Percentiles rank a stretch among this genome's conserved stretches.
phyloP scores from a whole-genome alignment of 2,113 vertebrate genomes.

The Archilochus colubris region DNA sequence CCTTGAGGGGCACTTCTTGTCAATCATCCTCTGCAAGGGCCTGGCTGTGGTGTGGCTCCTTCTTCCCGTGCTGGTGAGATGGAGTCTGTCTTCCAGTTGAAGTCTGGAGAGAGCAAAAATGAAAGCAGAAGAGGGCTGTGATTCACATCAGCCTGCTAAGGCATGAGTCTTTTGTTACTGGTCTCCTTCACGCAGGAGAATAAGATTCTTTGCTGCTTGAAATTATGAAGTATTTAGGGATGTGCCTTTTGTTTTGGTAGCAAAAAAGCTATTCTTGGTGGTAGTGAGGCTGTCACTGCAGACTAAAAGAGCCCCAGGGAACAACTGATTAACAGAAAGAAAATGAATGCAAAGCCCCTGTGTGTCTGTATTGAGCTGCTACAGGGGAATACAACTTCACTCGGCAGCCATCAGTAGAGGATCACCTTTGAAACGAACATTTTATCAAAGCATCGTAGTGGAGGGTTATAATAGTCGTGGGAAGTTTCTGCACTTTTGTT shows the following conservation, averaged over 20 bases:
- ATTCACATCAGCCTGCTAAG: background rate
- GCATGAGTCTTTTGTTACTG: background rate
- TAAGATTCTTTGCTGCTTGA: constrained; percentile 2
- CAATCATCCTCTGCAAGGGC: background rate
- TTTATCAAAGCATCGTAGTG: background rate
- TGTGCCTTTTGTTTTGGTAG: background rate
- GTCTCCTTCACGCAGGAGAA: background rate
- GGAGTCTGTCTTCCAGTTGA: background rate
- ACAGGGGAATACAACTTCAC: background rate
- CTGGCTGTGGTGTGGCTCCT: background rate
- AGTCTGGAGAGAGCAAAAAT: background rate
- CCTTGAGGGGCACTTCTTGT: background rate
- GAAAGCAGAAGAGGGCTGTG: background rate
- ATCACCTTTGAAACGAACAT: background rate
- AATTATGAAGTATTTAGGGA: background rate
- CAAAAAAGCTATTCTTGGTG: background rate
- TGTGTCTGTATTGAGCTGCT: background rate
- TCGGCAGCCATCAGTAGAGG: background rate
- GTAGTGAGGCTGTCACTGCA: background rate
- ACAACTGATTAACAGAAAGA: background rate
- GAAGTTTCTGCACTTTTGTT: background rate
- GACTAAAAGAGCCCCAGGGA: background rate
- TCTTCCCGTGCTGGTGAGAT: background rate
- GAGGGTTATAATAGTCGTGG: background rate
- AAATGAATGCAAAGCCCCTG: background rate